Percentiles rank a stretch among this genome's conserved stretches.
These are phyloP conservation scores for Phyllopteryx taeniolatus DNA, from an alignment of 2,113 vertebrate species.

Conservation along the genomic window DNA sequence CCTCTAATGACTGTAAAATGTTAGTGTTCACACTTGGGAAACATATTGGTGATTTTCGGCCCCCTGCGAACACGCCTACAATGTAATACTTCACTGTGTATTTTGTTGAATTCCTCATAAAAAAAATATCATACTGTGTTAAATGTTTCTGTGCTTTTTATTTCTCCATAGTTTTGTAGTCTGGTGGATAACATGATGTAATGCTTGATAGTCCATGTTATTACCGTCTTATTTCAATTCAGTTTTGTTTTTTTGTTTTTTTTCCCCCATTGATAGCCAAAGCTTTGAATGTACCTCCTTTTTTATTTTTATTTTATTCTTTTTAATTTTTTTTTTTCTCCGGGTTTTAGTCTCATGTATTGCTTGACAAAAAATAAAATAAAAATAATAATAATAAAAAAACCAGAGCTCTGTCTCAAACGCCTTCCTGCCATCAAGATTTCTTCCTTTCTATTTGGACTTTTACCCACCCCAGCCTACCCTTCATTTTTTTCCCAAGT, in stretches of 20 bases:
- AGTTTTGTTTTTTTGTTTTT: constrained; percentile 14
- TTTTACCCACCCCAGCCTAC: neutral
- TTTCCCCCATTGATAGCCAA: constrained; percentile 46
- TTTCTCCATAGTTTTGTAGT: neutral
- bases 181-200: neutral
- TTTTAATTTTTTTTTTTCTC: neutral
- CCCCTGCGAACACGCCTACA: neutral
- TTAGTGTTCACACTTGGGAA: neutral
- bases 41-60: neutral
- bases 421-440: constrained; percentile 18
- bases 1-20: neutral
- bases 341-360: constrained; percentile 1
- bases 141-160: neutral
- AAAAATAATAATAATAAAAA: neutral
- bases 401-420: neutral
- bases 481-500: neutral
- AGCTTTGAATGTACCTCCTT: constrained; percentile 56
- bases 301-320: neutral
- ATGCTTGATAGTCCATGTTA: neutral
- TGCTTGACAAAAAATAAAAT: constrained; percentile 11
- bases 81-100: neutral
- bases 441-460: constrained; percentile 8
- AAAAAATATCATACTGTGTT: neutral
- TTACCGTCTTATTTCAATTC: neutral
- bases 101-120: neutral